Conservation (phyloP, 2,113 vertebrate species). For the Hypocryptadius cinnamomeus region DNA sequence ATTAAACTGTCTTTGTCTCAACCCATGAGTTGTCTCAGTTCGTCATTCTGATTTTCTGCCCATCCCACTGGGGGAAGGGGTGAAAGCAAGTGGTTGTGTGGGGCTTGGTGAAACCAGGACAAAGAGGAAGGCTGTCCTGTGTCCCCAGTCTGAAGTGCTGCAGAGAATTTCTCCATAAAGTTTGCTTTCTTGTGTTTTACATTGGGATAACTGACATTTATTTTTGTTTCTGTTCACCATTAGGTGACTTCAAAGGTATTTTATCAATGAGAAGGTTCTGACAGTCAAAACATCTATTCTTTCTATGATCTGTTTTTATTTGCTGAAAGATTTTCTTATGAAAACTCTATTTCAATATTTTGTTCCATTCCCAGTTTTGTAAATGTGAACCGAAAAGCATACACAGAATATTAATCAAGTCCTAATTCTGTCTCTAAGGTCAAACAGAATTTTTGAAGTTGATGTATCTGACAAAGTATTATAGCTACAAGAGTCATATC, state of each 20-base stretch:
- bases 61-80: background rate
- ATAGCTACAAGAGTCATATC: background rate
- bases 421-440: slow-evolving; percentile 41
- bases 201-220: background rate
- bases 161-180: background rate
- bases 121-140: background rate
- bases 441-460: background rate
- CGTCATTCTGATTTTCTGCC: rapidly evolving
- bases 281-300: slow-evolving; percentile 19
- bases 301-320: slow-evolving; percentile 22
- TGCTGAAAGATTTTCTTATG: slow-evolving; percentile 19
- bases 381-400: slow-evolving; percentile 27
- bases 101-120: background rate
- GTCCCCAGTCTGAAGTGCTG: background rate
- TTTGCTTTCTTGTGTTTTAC: background rate
- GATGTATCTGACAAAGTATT: slow-evolving; percentile 14
- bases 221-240: slow-evolving; percentile 5
- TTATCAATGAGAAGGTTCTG: slow-evolving; percentile 43
- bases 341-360: background rate
- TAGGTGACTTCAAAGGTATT: slow-evolving; percentile 55
- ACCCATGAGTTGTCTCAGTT: background rate
- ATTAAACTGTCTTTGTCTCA: background rate
- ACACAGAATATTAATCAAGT: slow-evolving; percentile 43
- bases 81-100: no score
- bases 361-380: slow-evolving; percentile 13